A percentile compares a stretch with the other conserved stretches of the same genome.
Conservation (phyloP, 2,113 vertebrate species). For the Tetrao urogallus region DNA sequence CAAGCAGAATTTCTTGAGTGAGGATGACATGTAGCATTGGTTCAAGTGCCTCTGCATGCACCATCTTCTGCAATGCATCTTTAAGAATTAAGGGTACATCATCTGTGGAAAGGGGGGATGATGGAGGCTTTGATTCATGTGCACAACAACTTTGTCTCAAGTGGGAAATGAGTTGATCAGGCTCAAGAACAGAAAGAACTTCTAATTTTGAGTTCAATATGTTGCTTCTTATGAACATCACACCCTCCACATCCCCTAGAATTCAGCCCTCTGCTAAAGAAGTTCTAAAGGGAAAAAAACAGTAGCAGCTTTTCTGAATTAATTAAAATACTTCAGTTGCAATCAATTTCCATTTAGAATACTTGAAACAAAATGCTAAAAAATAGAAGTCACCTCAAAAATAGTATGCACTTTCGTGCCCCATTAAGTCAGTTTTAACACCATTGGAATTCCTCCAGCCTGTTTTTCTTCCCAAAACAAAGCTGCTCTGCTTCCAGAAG, state of each 20-base stretch:
- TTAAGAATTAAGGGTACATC: background rate
- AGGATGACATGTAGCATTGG: background rate
- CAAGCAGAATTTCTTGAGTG: constrained; percentile 15
- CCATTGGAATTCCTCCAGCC: background rate
- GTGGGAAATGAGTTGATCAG: background rate
- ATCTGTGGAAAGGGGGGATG: background rate
- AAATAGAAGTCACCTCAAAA: background rate
- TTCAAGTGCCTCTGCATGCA: background rate
- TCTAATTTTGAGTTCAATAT: background rate
- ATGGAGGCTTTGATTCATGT: background rate
- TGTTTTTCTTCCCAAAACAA: background rate
- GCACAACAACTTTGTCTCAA: background rate
- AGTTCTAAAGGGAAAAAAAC: background rate
- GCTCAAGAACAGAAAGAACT: background rate
- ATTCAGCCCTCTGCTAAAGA: background rate
- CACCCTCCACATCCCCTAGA: background rate
- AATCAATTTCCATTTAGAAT: background rate
- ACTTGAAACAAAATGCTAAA: background rate
- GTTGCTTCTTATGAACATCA: background rate
- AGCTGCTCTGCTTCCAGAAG: background rate
- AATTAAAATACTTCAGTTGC: background rate
- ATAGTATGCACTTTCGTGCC: accelerated
- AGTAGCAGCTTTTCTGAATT: background rate
- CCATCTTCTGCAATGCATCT: background rate
- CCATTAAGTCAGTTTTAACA: background rate